A percentile compares a stretch with the other conserved stretches of the same genome.
Conservation (phyloP, 2,888 invertebrate genomes). For the Anoncus sp. region DNA sequence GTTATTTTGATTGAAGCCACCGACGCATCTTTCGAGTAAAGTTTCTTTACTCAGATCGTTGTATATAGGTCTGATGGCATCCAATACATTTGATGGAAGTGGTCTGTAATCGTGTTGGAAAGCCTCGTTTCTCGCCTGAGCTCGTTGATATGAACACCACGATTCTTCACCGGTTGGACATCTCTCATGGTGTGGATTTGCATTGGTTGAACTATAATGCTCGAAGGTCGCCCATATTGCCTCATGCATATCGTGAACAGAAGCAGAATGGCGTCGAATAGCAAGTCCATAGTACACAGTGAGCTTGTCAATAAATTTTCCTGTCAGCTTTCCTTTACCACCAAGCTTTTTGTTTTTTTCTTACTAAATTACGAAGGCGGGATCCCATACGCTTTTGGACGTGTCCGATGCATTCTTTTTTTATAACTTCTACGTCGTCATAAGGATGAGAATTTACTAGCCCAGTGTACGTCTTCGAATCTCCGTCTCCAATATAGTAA, state of each 20-base stretch:
- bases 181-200: too few relatives aligned
- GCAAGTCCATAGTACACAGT: constrained; percentile 4
- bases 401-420: constrained; percentile 2
- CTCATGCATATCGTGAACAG: not conserved
- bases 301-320: not conserved
- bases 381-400: constrained; percentile 6
- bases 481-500: too few relatives aligned
- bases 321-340: too few relatives aligned
- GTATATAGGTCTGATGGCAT: too few relatives aligned
- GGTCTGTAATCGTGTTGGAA: too few relatives aligned
- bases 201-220: too few relatives aligned
- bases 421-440: not conserved
- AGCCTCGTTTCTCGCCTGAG: too few relatives aligned
- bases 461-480: not conserved
- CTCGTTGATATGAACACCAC: too few relatives aligned
- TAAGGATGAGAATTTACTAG: not conserved
- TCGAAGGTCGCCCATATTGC: not conserved
- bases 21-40: constrained; percentile 1
- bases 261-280: not conserved
- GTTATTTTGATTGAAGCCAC: constrained; percentile 1
- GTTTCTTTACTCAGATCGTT: too few relatives aligned
- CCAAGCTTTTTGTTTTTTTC: not conserved
- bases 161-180: too few relatives aligned
- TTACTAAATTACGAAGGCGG: constrained; percentile 1
- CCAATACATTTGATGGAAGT: too few relatives aligned